Evolutionary conservation across 2,797 vertebrate genomes (phyloP), one percentile per base, ranked within the genome.

Genomic region (Gallinago stenura): DNA sequence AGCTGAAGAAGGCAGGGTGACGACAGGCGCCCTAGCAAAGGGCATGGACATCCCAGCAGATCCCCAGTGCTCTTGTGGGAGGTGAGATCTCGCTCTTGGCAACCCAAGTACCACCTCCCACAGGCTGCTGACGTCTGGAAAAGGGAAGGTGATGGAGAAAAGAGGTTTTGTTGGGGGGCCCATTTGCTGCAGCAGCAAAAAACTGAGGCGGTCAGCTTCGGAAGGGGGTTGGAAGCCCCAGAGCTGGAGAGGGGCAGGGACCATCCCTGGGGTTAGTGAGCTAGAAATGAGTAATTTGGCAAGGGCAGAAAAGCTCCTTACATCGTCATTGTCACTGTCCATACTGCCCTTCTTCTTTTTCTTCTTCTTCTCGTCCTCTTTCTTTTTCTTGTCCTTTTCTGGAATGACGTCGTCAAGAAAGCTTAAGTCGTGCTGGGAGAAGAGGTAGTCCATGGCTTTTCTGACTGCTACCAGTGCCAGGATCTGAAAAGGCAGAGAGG

Each of bases 371-470:
- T 99, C 99, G 0, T 99, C 99, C 94, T 99, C 99, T 78, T 99
- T 99, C 98, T 99, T 99, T 94, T 99, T 99, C 98, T 99, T 99
- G 97, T 99, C 99, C 95, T 99, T 99, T 98, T 99, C 99, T 54
- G 99, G 99, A 98, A 99, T 99, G 87, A 99, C 98, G 33, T 99
- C 99, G 1, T 99, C 99, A 33, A 99, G 98, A 97, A 99, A 99
- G 97, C 99, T 98, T 86, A 99, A 98, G 95, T 99, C 99, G 1
- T 99, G 99, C 97, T 99, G 99, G 61, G 99, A 99, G 98, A 99
- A 99, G 97, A 99, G 87, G 98, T 98, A 99, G 97, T 99, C 99
- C 99, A 99, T 99, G 54, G 98, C 99, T 96, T 99, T 99, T 96
- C 99, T 98, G 96, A 99, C 99, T 12, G 99, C 99, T 18, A 99